Base-by-base conservation (phyloP, 2,888 invertebrate species). In the Clitarchus hookeri region DNA sequence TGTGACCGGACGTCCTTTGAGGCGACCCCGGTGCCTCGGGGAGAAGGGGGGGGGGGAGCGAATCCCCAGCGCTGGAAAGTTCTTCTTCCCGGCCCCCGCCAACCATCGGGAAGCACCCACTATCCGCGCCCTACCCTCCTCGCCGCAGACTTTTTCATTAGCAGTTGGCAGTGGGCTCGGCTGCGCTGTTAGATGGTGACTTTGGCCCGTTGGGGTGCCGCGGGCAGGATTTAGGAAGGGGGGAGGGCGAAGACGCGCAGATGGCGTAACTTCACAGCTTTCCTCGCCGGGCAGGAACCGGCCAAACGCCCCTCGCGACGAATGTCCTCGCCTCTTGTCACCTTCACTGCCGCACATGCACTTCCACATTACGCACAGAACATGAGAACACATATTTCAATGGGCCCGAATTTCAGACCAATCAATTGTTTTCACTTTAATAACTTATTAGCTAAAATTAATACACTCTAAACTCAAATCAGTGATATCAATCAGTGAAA, bases 131-230 rank as follows among this genome's bases (percentile, higher is more conserved):
- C 53, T 8, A 23, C 23, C 27, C 82, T 36, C 13, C 16, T 36
- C 16, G 36, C 36, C 36, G 36, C 82, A 82, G 82, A 82, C 82
- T 82, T 82, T 82, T 82, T 82, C 82, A 82, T 82, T 82, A 82
- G 27, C 82, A 82, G 82, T 82, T 82, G 82, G 82, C 82, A 82
- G 27, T 82, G 27, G 82, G 27, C 82, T 82, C 44, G 82, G 44
- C 25, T 27, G 82, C 82, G 65, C 65, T 65, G 65, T 65, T 65
- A n/a, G 65, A 65, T 65, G 65, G 65, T n/a, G 65, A 65, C 65
- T 65, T 65, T n/a, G 65, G 23, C 65, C n/a, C 65, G 65, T 11
- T 11, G 16, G 48, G 48, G 48, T 48, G 12, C 53, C 19, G 4
- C 53, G 53, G 53, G 53, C 0, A 19, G 8, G 53, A 12, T 8